Conservation (phyloP, 37 sponge, comb jelly and placozoan species). For the Sycon ciliatum region DNA sequence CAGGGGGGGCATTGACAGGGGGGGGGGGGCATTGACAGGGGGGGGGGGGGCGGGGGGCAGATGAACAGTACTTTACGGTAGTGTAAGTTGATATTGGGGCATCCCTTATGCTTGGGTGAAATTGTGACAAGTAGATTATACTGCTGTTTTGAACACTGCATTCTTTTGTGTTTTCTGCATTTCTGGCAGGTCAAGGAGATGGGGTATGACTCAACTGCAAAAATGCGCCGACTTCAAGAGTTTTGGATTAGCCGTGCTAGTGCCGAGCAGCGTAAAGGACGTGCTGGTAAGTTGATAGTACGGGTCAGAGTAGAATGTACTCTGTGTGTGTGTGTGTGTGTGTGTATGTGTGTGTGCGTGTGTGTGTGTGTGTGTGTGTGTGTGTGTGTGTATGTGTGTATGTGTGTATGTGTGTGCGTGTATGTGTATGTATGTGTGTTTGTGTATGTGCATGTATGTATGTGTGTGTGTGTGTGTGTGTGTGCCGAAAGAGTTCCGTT, state of each 20-base stretch:
- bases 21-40: too few species aligned
- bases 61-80: too few species aligned
- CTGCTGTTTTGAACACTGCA: too few species aligned
- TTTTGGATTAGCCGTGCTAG: conserved; percentile 96
- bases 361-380: background rate
- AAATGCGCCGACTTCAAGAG: conserved; percentile 86
- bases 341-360: background rate
- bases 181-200: conserved; percentile 79
- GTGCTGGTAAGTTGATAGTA: conserved; percentile 47
- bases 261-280: conserved; percentile 91
- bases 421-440: too few species aligned
- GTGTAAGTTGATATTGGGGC: too few species aligned
- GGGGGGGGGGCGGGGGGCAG: too few species aligned
- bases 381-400: background rate
- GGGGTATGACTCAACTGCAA: conserved; percentile 72
- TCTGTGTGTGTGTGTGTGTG: background rate
- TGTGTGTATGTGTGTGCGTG: background rate
- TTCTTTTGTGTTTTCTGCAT: background rate
- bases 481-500: too few species aligned
- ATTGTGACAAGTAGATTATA: too few species aligned
- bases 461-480: too few species aligned
- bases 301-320: background rate
- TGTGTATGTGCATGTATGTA: background rate
- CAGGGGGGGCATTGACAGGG: too few species aligned
- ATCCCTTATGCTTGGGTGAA: too few species aligned